Base-by-base conservation (phyloP, 2,113 vertebrate species). In the Sigmodon hispidus region DNA sequence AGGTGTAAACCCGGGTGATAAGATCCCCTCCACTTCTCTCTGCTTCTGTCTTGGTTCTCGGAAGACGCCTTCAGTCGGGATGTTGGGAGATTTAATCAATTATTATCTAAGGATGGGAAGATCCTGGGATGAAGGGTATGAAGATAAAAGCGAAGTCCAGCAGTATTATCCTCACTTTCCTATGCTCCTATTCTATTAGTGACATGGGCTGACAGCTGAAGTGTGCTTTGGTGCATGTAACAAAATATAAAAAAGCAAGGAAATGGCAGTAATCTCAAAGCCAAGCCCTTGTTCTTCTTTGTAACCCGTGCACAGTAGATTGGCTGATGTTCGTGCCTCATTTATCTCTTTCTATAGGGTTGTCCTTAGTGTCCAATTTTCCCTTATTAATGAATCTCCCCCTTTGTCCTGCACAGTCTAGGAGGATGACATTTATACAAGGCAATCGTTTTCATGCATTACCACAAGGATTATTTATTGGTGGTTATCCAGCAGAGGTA, bases 341-440 rank as follows among this genome's bases (percentile, higher is more conserved):
- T 98, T 98, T 97, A 86, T 98, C 97, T 98, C 45, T 97, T 77
- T 80, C 7, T 45, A 79, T 65, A 97, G n/a, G n/a, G 80, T 93
- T 96, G 84, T 96, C 73, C 69, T 97, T 52, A 36, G 15, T 94
- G 84, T 96, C 97, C 97, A 57, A 97, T 97, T 98, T 94, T 96
- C 81, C 83, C 94, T 96, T 95, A 96, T 94, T 97, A 34, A 70
- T 93, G 92, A 97, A 97, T 97, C 69, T 95, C 73, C 50, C 34
- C 0, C 91, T 96, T 97, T 96, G 97, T 96, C 89, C 89, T 91
- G 21, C n/a, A 75, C 29, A 88, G 96, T 90, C 70, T 73, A 98
- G 90, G 97, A 97, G 72, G 57, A 31, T 59, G 96, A 94, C 94
- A 97, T 97, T 75, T 93, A 52, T 96, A 90, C 50, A 95, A 92